Evolutionary conservation across 2,888 invertebrate species (phyloP).

Genomic region (Danaus chrysippus): DNA sequence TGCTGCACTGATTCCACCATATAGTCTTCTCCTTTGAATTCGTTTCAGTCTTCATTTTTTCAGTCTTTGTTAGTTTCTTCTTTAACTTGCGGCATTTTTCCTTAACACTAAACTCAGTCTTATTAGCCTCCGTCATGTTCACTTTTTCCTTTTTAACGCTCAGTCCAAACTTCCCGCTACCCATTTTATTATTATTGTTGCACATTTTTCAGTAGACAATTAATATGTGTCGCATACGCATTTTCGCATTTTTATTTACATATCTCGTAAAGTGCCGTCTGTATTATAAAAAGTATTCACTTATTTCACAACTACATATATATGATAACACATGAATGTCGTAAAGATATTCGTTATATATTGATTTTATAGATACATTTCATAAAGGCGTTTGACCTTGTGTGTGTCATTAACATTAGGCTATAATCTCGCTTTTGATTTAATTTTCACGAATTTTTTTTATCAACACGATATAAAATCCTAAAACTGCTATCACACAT

Average conservation of each 20-base stretch:
- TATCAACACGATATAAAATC: too few species aligned
- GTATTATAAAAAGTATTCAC: conserved; percentile 47
- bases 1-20: conserved; percentile 76
- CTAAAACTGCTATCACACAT: background rate
- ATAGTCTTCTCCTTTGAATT: conserved; percentile 66
- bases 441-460: conserved; percentile 36
- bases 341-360: conserved; percentile 70
- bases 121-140: conserved; percentile 47
- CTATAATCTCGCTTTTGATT: conserved; percentile 69
- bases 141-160: conserved; percentile 68
- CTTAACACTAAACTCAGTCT: conserved; percentile 74
- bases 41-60: conserved; percentile 69
- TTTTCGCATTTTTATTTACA: conserved; percentile 33
- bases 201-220: conserved; percentile 45
- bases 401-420: conserved; percentile 66
- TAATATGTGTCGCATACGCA: conserved; percentile 46
- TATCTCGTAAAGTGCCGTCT: conserved; percentile 35
- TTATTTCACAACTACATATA: conserved; percentile 44
- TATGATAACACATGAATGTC: conserved; percentile 50
- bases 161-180: conserved; percentile 70
- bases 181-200: conserved; percentile 60
- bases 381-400: conserved; percentile 68
- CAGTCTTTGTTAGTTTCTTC: conserved; percentile 75
- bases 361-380: conserved; percentile 73
- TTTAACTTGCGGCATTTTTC: conserved; percentile 70